Evolutionary conservation across 2,113 vertebrate genomes (phyloP).

Genomic region (Oreochromis tanganicae): DNA sequence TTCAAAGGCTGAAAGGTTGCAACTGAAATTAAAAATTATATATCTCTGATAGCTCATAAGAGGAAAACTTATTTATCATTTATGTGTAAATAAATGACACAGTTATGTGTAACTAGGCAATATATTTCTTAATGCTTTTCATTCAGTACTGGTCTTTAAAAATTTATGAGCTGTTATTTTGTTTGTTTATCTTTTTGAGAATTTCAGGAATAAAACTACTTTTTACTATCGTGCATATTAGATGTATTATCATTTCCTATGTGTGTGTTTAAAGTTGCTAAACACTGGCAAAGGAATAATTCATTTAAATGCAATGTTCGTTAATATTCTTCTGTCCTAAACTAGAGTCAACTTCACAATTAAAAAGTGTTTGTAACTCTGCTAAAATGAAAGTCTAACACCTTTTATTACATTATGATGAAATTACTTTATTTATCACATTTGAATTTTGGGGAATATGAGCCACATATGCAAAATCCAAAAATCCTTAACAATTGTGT

Average conservation of each 20-base stretch:
- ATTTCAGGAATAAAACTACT: background rate
- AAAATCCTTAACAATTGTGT: background rate
- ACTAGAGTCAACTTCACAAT: background rate
- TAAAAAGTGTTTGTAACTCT: background rate
- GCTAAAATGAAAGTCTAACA: background rate
- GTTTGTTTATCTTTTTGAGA: background rate
- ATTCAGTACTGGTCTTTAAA: background rate
- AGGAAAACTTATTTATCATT: background rate
- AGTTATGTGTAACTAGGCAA: background rate
- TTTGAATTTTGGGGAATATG: background rate
- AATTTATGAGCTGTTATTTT: background rate
- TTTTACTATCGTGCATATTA: background rate
- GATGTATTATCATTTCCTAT: background rate
- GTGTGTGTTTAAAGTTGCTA: background rate
- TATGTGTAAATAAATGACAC: too few species aligned
- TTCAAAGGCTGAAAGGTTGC: background rate
- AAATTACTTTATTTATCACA: background rate
- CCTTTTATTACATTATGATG: background rate
- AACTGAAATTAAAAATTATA: background rate
- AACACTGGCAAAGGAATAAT: background rate
- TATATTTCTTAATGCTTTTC: background rate
- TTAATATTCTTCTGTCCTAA: background rate
- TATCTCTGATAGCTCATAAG: background rate
- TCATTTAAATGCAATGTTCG: background rate
- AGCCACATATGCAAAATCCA: background rate